Evolutionary conservation across 2,888 invertebrate genomes (phyloP).

Genomic region (Diplazon laetatorius): DNA sequence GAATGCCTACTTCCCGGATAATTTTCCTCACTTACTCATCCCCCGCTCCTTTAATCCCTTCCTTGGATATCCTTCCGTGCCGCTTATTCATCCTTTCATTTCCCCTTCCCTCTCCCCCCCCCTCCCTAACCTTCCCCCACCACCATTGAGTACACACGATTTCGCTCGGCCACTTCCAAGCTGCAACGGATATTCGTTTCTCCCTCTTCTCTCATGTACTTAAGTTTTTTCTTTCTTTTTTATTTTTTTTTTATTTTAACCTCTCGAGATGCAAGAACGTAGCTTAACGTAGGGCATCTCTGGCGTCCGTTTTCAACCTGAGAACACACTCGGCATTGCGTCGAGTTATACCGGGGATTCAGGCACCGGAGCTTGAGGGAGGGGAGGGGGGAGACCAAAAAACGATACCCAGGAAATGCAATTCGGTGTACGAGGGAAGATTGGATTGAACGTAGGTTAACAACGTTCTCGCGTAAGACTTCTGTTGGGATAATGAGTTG

Average conservation of each 20-base stretch:
- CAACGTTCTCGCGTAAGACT: neutral
- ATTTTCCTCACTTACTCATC: constrained; percentile 35
- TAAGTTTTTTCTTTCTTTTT: constrained; percentile 10
- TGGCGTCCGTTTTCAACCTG: constrained; percentile 10
- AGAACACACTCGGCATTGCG: constrained; percentile 38
- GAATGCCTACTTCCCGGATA: constrained; percentile 50
- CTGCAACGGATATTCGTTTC: constrained; percentile 12
- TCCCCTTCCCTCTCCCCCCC: constrained; percentile 9
- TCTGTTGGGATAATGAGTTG: no score
- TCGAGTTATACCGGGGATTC: no score
- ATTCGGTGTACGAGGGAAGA: constrained; percentile 49
- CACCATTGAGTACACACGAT: constrained; percentile 32
- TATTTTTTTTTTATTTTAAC: no score
- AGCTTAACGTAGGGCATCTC: neutral
- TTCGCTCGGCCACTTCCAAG: constrained; percentile 15
- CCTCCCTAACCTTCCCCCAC: constrained; percentile 8
- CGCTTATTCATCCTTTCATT: neutral
- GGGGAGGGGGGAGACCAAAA: constrained; percentile 45
- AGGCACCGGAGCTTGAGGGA: constrained; percentile 39
- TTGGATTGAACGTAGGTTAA: constrained; percentile 12
- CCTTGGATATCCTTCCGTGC: constrained; percentile 23
- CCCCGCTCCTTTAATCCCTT: constrained; percentile 16
- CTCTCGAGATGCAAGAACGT: neutral
- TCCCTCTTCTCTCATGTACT: constrained; percentile 5
- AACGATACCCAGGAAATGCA: constrained; percentile 68